A percentile compares a stretch with the other conserved stretches of the same genome.
These are phyloP conservation scores for Micromesistius poutassou DNA, from an alignment of 2,797 vertebrate genomes.

Conservation along the genomic window DNA sequence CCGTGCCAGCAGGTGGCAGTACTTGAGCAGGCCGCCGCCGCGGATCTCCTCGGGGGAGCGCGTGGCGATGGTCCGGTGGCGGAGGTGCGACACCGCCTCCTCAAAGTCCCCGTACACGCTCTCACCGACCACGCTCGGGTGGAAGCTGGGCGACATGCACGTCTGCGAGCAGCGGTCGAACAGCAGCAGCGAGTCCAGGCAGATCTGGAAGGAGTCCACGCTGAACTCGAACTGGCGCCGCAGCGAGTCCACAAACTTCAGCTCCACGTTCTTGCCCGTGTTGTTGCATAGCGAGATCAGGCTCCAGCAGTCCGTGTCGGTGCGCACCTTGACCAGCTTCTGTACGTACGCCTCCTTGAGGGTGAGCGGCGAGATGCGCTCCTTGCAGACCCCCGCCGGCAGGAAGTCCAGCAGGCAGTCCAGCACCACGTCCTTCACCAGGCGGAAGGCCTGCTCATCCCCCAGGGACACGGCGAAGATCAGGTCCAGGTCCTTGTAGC, in stretches of 20 bases:
- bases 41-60: slow-evolving; percentile 97
- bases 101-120: slow-evolving; percentile 94
- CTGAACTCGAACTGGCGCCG: slow-evolving; percentile 99
- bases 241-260: slow-evolving; percentile 98
- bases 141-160: slow-evolving; percentile 94
- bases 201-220: slow-evolving; percentile 98
- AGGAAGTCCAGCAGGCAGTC: slow-evolving; percentile 98
- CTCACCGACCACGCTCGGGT: slow-evolving; percentile 95
- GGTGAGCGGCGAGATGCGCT: slow-evolving; percentile 92
- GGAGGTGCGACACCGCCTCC: slow-evolving; percentile 92
- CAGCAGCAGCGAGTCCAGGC: slow-evolving; percentile 94
- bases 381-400: slow-evolving; percentile 96
- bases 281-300: slow-evolving; percentile 99
- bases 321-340: slow-evolving; percentile 99
- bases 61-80: slow-evolving; percentile 93
- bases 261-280: slow-evolving; percentile 97
- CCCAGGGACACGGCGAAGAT: slow-evolving; percentile 95
- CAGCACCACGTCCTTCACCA: slow-evolving; percentile 95
- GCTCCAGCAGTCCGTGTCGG: slow-evolving; percentile 98
- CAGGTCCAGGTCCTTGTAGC: slow-evolving; percentile 97
- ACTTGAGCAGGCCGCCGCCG: slow-evolving; percentile 95
- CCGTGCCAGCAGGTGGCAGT: slow-evolving; percentile 97
- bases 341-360: slow-evolving; percentile 99
- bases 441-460: slow-evolving; percentile 94
- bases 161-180: slow-evolving; percentile 99